Percentiles rank a stretch among this genome's conserved stretches.
Evolutionary conservation across 2,113 vertebrate species (phyloP).

Genomic region (Oceanodroma tethys): DNA sequence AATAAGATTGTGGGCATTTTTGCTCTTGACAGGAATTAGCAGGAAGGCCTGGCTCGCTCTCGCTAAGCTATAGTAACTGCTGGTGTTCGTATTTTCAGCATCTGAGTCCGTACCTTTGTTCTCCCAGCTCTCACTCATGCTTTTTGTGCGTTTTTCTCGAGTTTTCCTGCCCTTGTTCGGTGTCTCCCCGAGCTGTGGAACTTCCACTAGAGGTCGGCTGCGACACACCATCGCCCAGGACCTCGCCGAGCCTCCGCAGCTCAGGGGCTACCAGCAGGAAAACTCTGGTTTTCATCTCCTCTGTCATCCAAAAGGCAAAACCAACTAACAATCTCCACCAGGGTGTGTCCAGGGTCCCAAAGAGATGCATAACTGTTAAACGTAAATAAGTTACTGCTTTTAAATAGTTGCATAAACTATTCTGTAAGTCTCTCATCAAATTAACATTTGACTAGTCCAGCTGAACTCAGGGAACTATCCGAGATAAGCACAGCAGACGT

Average conservation of each 20-base stretch:
- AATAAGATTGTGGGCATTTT: neutral
- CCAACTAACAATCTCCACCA: neutral
- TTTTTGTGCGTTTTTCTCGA: neutral
- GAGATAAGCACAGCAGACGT: neutral
- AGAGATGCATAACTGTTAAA: neutral
- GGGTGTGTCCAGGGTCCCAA: neutral
- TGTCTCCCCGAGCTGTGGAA: neutral
- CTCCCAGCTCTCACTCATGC: neutral
- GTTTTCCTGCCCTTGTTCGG: neutral
- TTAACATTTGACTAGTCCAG: neutral
- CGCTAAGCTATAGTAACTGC: neutral
- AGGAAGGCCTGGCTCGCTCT: neutral
- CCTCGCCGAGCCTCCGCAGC: fast-evolving
- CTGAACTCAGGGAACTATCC: neutral
- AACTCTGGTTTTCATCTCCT: fast-evolving
- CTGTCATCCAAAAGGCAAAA: neutral
- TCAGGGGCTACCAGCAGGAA: neutral
- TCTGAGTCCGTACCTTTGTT: neutral
- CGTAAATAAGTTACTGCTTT: neutral
- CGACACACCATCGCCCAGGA: neutral
- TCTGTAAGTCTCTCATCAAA: neutral
- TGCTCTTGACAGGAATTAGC: neutral
- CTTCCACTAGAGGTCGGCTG: slow-evolving; percentile 28
- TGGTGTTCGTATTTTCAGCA: neutral
- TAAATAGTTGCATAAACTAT: neutral